Conservation (phyloP, 2,797 vertebrate species). For the Corythornis leucogaster region DNA sequence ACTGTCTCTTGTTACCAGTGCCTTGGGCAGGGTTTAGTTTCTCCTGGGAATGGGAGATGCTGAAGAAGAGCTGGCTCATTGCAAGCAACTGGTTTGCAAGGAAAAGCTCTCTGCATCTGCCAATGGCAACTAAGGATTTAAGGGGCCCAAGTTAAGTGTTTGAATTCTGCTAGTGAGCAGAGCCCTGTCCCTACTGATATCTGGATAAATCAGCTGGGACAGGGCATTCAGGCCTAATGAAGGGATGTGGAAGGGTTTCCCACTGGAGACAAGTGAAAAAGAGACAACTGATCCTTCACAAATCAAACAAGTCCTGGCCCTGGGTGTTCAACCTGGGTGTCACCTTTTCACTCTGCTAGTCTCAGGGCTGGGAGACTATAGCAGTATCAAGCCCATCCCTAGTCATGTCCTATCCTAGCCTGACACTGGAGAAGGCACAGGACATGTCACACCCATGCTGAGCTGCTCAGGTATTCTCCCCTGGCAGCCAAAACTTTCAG, state of each 20-base stretch:
- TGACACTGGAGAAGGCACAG: not conserved
- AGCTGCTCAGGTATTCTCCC: not conserved
- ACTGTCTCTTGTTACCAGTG: not conserved
- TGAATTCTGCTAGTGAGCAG: not conserved
- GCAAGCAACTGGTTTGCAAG: not conserved
- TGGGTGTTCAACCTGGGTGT: not conserved
- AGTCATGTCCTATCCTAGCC: not conserved
- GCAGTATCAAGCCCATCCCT: not conserved
- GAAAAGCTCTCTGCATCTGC: not conserved
- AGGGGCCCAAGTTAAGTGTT: not conserved
- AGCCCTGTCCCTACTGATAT: not conserved
- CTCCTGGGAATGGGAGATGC: not conserved
- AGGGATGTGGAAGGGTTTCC: not conserved
- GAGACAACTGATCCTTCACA: not conserved
- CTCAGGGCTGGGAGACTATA: not conserved
- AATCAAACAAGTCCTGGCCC: not conserved
- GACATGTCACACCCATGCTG: not conserved
- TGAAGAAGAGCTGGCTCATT: not conserved
- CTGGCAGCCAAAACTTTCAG: not conserved
- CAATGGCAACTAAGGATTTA: not conserved
- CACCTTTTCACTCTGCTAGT: not conserved
- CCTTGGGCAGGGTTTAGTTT: not conserved
- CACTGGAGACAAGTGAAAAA: not conserved
- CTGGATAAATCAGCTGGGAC: not conserved
- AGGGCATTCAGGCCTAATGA: not conserved